These are phyloP conservation scores for Probaryconus sp. DNA, from an alignment of 1,140 invertebrate species.

Conservation along the genomic window DNA sequence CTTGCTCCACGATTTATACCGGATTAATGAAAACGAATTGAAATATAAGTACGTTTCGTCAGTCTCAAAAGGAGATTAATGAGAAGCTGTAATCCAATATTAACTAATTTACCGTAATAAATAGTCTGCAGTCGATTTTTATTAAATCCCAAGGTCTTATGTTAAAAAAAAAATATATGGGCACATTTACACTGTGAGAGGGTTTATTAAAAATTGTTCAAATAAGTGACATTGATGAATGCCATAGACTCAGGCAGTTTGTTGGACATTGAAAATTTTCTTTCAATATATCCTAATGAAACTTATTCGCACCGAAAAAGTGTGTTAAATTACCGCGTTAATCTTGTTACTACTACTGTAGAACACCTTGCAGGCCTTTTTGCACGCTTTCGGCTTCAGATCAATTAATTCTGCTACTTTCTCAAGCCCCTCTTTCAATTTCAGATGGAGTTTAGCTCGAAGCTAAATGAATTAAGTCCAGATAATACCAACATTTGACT, in stretches of 20 bases:
- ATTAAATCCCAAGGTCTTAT: too few species aligned
- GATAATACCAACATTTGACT: conserved; percentile 41
- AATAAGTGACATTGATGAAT: too few species aligned
- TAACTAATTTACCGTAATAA: too few species aligned
- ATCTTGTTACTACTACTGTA: conserved; percentile 25
- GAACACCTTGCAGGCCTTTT: conserved; percentile 34
- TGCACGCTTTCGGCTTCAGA: conserved; percentile 15
- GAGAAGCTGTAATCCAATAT: too few species aligned
- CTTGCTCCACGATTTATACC: too few species aligned
- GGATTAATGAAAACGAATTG: too few species aligned
- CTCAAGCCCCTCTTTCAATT: conserved; percentile 29
- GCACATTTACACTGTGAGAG: too few species aligned
- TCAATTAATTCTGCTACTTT: conserved; percentile 47
- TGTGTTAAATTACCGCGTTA: conserved; percentile 33
- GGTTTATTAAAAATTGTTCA: too few species aligned
- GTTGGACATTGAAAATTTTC: conserved; percentile 14
- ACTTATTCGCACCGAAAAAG: conserved; percentile 30
- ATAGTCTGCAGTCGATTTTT: too few species aligned
- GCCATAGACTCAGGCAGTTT: not conserved
- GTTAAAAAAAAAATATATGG: too few species aligned
- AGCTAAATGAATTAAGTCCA: conserved; percentile 43
- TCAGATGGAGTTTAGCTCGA: conserved; percentile 26
- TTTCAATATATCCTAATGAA: conserved; percentile 25
- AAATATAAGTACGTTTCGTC: too few species aligned
- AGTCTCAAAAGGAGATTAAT: too few species aligned